phyloP scores from a whole-genome alignment of 2,113 vertebrate species.

The Psammodynastes pulverulentus region DNA sequence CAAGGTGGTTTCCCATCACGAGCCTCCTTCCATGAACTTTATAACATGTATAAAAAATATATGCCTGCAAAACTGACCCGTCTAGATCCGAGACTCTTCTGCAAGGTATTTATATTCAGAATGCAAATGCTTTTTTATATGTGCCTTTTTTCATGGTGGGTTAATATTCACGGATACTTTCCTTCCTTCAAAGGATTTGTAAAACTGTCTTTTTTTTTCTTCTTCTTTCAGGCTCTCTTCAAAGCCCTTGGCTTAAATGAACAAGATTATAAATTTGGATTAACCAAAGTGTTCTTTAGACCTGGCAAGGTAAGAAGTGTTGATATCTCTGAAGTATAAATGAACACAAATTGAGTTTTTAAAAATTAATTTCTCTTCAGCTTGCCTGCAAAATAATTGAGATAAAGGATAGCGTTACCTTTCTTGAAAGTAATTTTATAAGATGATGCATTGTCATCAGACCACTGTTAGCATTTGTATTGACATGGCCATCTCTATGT shows the following conservation, averaged over 20 bases:
- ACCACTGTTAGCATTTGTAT: background rate
- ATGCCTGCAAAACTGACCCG: conserved; percentile 91
- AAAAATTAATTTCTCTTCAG: background rate
- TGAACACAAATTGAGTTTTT: conserved; percentile 3
- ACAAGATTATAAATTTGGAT: conserved; percentile 96
- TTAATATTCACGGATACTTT: background rate
- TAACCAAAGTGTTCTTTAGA: conserved; percentile 97
- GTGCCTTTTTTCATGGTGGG: background rate
- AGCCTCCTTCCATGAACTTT: conserved; percentile 96
- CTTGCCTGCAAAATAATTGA: background rate
- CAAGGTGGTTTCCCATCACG: conserved; percentile 97
- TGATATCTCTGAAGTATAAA: conserved; percentile 23
- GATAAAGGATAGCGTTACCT: background rate
- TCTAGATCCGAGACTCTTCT: conserved; percentile 94
- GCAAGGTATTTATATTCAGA: conserved; percentile 78
- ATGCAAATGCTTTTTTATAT: background rate
- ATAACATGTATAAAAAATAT: conserved; percentile 98
- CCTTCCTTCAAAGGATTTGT: conserved; percentile 4
- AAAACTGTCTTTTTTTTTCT: conserved; percentile 43
- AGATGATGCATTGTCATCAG: background rate
- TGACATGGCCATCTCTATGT: background rate
- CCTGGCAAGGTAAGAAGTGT: conserved; percentile 90
- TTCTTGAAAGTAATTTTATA: background rate
- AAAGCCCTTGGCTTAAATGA: conserved; percentile 96
- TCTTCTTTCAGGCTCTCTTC: conserved; percentile 87